Evolutionary conservation across 2,888 invertebrate species (phyloP).

Genomic region (Microctonus hyperodae): DNA sequence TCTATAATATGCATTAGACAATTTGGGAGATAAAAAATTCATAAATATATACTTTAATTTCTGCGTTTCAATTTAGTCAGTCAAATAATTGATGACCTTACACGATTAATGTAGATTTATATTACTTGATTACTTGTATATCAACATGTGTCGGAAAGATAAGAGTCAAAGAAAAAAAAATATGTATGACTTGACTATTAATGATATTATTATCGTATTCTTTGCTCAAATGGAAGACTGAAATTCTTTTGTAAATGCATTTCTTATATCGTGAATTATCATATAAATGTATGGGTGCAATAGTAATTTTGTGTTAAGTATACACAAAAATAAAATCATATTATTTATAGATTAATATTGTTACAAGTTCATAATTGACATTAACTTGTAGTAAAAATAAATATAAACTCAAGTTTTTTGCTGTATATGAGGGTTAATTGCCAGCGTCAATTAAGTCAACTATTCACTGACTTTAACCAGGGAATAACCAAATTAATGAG

Average conservation of each 20-base stretch:
- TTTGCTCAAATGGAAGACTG: conserved; percentile 43
- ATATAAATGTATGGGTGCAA: not conserved
- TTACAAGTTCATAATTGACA: conserved; percentile 24
- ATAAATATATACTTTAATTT: conserved; percentile 24
- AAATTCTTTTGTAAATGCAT: conserved; percentile 39
- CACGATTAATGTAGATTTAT: conserved; percentile 31
- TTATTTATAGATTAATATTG: conserved; percentile 22
- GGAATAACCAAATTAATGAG: not conserved
- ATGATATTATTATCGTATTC: conserved; percentile 34
- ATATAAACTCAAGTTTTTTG: conserved; percentile 12
- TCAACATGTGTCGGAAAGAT: conserved; percentile 29
- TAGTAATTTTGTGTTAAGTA: not conserved
- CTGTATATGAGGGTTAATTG: not conserved
- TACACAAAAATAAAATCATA: not conserved
- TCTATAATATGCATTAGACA: not conserved
- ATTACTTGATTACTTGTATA: conserved; percentile 28
- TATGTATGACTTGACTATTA: conserved; percentile 39
- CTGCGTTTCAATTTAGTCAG: conserved; percentile 34
- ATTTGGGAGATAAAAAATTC: conserved; percentile 31
- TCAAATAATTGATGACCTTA: conserved; percentile 35
- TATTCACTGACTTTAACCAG: not conserved
- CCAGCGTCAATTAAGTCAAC: not conserved
- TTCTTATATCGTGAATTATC: conserved; percentile 33
- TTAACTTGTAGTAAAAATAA: conserved; percentile 28
- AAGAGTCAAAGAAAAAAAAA: conserved; percentile 23